Percentiles rank a stretch among this genome's conserved stretches.
phyloP scores from a whole-genome alignment of 2,113 vertebrate species.

The Erythrocercus mccallii region DNA sequence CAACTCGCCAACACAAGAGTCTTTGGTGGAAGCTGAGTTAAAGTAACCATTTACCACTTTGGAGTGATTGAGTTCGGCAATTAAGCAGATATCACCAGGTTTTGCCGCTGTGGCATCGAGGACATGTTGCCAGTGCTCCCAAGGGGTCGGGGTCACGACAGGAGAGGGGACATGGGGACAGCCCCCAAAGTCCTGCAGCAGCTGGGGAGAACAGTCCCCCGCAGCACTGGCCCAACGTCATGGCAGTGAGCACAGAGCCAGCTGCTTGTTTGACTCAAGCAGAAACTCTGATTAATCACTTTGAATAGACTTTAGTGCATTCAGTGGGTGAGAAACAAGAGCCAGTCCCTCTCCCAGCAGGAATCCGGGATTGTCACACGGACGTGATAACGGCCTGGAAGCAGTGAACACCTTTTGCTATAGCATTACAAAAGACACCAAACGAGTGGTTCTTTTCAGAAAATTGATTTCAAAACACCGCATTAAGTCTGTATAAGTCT shows the following conservation, averaged over 20 bases:
- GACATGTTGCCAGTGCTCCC: not conserved
- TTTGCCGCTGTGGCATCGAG: not conserved
- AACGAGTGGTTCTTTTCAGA: not conserved
- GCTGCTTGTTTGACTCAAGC: not conserved
- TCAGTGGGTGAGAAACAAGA: not conserved
- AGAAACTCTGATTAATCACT: not conserved
- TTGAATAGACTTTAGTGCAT: not conserved
- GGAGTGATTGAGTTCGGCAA: not conserved
- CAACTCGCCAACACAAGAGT: constrained; percentile 17
- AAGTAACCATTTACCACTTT: not conserved
- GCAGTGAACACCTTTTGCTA: not conserved
- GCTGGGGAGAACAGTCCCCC: not conserved
- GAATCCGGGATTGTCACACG: not conserved
- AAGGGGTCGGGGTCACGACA: accelerated
- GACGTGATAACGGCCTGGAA: accelerated
- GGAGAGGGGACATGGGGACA: not conserved
- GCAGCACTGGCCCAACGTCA: accelerated
- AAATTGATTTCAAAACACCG: not conserved
- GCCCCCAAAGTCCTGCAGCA: not conserved
- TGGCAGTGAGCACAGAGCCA: not conserved
- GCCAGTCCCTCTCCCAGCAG: not conserved
- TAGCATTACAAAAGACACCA: not conserved
- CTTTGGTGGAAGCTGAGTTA: constrained; percentile 69
- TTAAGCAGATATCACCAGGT: accelerated
- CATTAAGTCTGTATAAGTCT: not conserved